Conservation (phyloP, 1,140 invertebrate genomes). For the Bombyx mandarina region DNA sequence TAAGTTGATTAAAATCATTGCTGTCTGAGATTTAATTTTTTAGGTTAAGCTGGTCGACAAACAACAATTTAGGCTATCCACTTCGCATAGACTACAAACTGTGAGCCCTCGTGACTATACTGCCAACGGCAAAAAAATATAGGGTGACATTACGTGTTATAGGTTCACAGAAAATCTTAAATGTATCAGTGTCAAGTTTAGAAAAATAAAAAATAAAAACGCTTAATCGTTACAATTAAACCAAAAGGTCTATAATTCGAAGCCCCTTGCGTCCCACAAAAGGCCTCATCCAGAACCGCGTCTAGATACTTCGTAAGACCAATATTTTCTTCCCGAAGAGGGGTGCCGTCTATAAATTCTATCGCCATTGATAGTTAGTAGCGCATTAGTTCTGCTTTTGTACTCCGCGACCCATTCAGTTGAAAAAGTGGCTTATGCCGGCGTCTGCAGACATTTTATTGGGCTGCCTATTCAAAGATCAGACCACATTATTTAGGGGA, state of each 20-base stretch:
- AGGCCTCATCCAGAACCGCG: constrained; percentile 46
- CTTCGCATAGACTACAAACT: too few species aligned
- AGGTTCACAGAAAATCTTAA: too few species aligned
- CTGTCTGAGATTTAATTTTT: too few species aligned
- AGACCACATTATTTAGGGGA: neutral
- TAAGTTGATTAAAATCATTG: too few species aligned
- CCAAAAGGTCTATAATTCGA: neutral
- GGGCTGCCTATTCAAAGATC: neutral
- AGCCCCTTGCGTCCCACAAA: constrained; percentile 31
- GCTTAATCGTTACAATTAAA: too few species aligned
- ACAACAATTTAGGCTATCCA: too few species aligned
- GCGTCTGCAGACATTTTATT: constrained; percentile 1
- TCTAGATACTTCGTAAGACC: constrained; percentile 59
- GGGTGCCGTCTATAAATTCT: constrained; percentile 53
- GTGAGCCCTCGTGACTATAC: too few species aligned
- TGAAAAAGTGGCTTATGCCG: constrained; percentile 47
- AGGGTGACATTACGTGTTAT: too few species aligned
- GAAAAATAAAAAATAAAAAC: too few species aligned
- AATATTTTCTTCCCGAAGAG: constrained; percentile 58
- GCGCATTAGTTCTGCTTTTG: constrained; percentile 59
- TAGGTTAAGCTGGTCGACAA: too few species aligned
- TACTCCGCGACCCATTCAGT: constrained; percentile 37
- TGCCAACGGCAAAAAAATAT: too few species aligned
- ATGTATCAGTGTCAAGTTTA: too few species aligned
- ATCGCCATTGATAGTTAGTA: constrained; percentile 59